Base-by-base conservation (phyloP, 2,888 invertebrate species). In the Leptinotarsa haldemani region DNA sequence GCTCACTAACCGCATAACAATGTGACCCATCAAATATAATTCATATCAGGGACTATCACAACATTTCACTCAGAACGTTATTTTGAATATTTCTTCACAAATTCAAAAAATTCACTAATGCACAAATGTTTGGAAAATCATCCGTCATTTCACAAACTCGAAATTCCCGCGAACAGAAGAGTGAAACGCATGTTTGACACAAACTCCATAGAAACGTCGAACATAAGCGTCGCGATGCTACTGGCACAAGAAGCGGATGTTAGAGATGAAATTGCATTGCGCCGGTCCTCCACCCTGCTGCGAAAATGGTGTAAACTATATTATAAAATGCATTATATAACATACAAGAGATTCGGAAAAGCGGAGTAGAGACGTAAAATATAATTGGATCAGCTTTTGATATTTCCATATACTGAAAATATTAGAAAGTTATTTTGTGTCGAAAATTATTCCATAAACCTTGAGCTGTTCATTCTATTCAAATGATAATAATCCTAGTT, bases 241-340 rank as follows among this genome's bases (percentile, higher is more conserved):
- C 61, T 61, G 61, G n/a, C 61, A n/a, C 61, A 61, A 61, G 13
- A 40, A 61, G 61, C n/a, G 61, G 61, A 61, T 18, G 61, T 40
- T 25, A 61, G 20, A 30, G 61, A 61, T 61, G 25, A 61, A 61
- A 61, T 61, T 61, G 61, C 40, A 61, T 30, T 61, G 61, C 61
- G 61, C 61, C 61, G 61, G 61, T 61, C 61, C 30, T 61, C 40
- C 16, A 61, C 61, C 61, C 61, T 40, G 25, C 61, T 61, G 40
- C n/a, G 61, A 40, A 40, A 61, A 61, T 61, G 61, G 61, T 61
- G 61, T 40, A n/a, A 40, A 61, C 61, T 61, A 61, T 61, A 61
- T 61, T 61, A 61, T 61, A 61, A 61, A 61, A 40, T 61, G 61
- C 61, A 61, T 61, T 61, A 61, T 61, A 40, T 61, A 61, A 61